Evolutionary conservation across 2,113 vertebrate species (phyloP).

Genomic region (Hippolais icterina): DNA sequence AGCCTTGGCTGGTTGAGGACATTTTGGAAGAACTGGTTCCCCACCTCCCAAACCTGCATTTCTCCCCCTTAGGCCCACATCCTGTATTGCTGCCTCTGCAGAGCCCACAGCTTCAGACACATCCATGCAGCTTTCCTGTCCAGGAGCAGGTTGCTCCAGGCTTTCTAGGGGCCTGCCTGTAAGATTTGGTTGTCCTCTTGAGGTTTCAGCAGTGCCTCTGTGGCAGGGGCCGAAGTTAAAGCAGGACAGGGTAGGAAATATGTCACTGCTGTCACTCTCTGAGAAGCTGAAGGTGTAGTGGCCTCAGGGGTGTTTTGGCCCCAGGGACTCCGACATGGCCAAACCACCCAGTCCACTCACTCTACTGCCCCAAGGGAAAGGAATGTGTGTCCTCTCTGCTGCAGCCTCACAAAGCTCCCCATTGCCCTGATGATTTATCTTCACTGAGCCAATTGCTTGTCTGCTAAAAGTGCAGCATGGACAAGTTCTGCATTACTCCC

Average conservation of each 20-base stretch:
- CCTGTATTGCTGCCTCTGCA: background rate
- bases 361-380: background rate
- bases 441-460: background rate
- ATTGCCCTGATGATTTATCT: background rate
- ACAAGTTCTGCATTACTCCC: background rate
- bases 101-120: background rate
- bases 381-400: background rate
- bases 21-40: constrained; percentile 35
- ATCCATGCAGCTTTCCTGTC: background rate
- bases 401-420: background rate
- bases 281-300: background rate
- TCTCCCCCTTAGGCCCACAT: background rate
- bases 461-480: background rate
- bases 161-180: background rate
- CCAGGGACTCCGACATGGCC: rapidly evolving
- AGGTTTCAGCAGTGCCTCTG: background rate
- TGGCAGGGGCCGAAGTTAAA: background rate
- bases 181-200: too few species aligned
- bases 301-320: background rate
- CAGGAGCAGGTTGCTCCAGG: background rate
- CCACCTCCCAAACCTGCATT: background rate
- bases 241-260: background rate
- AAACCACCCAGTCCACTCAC: background rate
- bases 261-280: rapidly evolving
- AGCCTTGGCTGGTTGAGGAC: background rate